Evolutionary conservation across 2,113 vertebrate genomes (phyloP).

Genomic region (Hypanus sabinus): DNA sequence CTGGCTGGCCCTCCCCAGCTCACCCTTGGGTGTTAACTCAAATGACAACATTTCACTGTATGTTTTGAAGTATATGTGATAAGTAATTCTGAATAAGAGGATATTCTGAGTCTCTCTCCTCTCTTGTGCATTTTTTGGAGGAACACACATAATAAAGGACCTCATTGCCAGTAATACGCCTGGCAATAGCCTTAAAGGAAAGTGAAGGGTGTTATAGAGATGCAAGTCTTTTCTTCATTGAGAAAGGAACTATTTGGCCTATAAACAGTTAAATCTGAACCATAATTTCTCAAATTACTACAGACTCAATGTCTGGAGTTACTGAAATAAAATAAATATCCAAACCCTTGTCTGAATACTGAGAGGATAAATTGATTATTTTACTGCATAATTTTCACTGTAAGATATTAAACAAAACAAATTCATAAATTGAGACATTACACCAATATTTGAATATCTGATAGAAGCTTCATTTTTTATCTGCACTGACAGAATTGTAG

Average conservation of each 20-base stretch:
- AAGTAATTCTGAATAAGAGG: no score
- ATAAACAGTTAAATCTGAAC: constrained; percentile 15
- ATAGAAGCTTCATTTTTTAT: background rate
- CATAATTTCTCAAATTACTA: background rate
- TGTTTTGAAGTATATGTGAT: no score
- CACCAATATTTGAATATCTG: background rate
- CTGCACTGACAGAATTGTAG: background rate
- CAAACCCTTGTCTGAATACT: background rate
- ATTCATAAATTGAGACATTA: background rate
- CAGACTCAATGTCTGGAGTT: constrained; percentile 21
- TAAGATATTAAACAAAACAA: background rate
- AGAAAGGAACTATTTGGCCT: background rate
- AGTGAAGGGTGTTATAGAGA: background rate
- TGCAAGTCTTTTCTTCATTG: background rate
- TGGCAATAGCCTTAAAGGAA: background rate
- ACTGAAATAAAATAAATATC: constrained; percentile 7
- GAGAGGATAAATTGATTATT: constrained; percentile 30
- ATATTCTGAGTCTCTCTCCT: background rate
- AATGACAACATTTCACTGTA: no score
- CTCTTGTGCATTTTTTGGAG: background rate
- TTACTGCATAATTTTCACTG: constrained; percentile 8
- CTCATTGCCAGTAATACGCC: no score
- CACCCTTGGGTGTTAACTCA: no score
- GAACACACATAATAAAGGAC: no score
- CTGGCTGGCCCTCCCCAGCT: no score